Evolutionary conservation across 1,140 invertebrate genomes (phyloP).

Genomic region (Brachionus rotundiformis): DNA sequence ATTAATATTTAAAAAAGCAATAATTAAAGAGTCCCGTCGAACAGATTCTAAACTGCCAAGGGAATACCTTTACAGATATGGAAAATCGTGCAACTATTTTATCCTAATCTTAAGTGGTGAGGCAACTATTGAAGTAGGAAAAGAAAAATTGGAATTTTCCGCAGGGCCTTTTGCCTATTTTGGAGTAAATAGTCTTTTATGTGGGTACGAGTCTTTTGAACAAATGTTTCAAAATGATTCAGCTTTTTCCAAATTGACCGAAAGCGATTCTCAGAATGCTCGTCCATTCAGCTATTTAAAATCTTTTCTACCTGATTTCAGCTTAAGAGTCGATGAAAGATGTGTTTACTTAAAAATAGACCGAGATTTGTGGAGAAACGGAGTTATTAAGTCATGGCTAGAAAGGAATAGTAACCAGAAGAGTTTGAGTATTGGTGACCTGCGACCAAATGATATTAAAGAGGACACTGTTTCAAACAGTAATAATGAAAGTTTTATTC

Average conservation of each 20-base stretch:
- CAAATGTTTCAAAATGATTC: not conserved
- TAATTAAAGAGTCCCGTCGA: constrained; percentile 44
- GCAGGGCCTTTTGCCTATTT: constrained; percentile 52
- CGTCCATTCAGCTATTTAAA: not conserved
- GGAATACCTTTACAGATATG: constrained; percentile 49
- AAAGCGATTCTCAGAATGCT: not conserved
- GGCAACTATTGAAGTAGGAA: constrained; percentile 44
- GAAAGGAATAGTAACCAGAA: constrained; percentile 37
- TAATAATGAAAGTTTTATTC: not conserved
- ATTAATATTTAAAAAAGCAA: constrained; percentile 30
- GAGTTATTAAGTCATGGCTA: constrained; percentile 42
- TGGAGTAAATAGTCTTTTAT: constrained; percentile 47
- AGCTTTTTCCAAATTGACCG: not conserved
- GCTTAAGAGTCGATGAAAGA: constrained; percentile 43
- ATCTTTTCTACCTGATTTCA: constrained; percentile 48
- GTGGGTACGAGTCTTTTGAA: not conserved
- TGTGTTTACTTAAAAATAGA: constrained; percentile 45
- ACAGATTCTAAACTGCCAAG: constrained; percentile 26
- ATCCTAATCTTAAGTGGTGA: constrained; percentile 44
- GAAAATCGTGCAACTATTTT: constrained; percentile 42
- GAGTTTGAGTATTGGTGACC: not conserved
- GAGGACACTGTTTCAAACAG: not conserved
- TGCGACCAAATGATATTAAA: not conserved
- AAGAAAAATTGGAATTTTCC: constrained; percentile 39
- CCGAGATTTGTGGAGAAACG: constrained; percentile 36